A percentile compares a stretch with the other conserved stretches of the same genome.
phyloP scores from a whole-genome alignment of 2,113 vertebrate species.

The Rhynchomys soricoides region DNA sequence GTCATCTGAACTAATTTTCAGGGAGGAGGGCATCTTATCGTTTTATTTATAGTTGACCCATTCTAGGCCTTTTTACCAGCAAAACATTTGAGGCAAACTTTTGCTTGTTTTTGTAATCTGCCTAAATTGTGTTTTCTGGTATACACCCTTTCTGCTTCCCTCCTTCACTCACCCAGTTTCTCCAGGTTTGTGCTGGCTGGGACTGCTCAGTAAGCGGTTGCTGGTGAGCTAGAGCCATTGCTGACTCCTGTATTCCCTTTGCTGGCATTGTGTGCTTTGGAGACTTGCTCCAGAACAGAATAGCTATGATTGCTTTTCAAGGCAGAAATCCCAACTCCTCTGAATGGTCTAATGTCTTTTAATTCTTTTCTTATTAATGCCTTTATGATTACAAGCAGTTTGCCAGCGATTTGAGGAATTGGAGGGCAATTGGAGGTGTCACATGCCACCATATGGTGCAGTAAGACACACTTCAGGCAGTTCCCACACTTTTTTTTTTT shows the following conservation, averaged over 20 bases:
- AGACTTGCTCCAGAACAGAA: constrained; percentile 24
- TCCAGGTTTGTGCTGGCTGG: neutral
- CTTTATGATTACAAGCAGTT: constrained; percentile 39
- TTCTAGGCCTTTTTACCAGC: neutral
- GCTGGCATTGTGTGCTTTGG: neutral
- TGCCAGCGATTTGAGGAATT: constrained; percentile 45
- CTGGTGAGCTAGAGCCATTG: neutral
- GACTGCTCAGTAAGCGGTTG: neutral
- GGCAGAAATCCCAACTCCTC: constrained; percentile 7
- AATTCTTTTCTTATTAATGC: constrained; percentile 40
- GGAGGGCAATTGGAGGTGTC: constrained; percentile 46
- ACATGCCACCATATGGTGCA: constrained; percentile 35
- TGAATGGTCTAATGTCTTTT: constrained; percentile 29
- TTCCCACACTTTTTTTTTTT: constrained; percentile 40
- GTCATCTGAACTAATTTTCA: neutral
- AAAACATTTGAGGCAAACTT: neutral
- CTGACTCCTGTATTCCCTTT: neutral
- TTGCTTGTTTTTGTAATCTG: neutral
- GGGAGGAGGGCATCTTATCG: neutral
- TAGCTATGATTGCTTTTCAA: constrained; percentile 47
- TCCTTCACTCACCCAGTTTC: neutral
- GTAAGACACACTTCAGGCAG: neutral
- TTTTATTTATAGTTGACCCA: neutral
- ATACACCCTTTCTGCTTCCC: neutral
- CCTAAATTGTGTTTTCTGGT: neutral